Evolutionary conservation across 2,888 invertebrate species (phyloP).

Genomic region (Malthinus flaveolus): DNA sequence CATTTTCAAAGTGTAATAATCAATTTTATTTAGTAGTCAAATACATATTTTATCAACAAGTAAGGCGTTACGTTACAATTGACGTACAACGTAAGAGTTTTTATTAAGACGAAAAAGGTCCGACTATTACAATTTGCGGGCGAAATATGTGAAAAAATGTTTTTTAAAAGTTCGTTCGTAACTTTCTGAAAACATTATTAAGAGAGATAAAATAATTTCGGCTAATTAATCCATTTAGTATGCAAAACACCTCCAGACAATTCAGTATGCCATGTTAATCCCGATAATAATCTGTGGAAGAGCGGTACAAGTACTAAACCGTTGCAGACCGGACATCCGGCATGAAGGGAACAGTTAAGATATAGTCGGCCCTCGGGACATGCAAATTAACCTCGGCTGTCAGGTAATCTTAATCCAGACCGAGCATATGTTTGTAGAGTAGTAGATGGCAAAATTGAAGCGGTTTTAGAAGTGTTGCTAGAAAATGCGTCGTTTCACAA

Average conservation of each 20-base stretch:
- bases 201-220: slow-evolving; percentile 22
- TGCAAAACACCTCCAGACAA: slow-evolving; percentile 31
- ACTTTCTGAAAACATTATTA: slow-evolving; percentile 10
- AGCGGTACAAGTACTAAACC: slow-evolving; percentile 32
- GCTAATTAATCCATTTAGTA: slow-evolving; percentile 30
- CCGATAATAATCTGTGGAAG: slow-evolving; percentile 31
- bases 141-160: slow-evolving; percentile 10
- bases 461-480: slow-evolving; percentile 3
- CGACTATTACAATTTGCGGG: too few species aligned
- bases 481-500: too few species aligned
- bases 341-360: slow-evolving; percentile 31
- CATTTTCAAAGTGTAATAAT: too few species aligned
- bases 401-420: slow-evolving; percentile 33
- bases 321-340: slow-evolving; percentile 32
- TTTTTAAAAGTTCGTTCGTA: slow-evolving; percentile 4
- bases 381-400: slow-evolving; percentile 38
- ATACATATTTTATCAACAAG: too few species aligned
- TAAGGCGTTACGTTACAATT: too few species aligned
- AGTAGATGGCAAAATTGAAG: slow-evolving; percentile 17
- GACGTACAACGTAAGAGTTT: too few species aligned
- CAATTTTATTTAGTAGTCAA: too few species aligned
- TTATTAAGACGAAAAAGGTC: too few species aligned
- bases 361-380: slow-evolving; percentile 35
- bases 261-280: slow-evolving; percentile 30
- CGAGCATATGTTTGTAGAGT: slow-evolving; percentile 26